These are phyloP conservation scores for Oreochromis tanganicae DNA, from an alignment of 2,113 vertebrate species.

Conservation along the genomic window DNA sequence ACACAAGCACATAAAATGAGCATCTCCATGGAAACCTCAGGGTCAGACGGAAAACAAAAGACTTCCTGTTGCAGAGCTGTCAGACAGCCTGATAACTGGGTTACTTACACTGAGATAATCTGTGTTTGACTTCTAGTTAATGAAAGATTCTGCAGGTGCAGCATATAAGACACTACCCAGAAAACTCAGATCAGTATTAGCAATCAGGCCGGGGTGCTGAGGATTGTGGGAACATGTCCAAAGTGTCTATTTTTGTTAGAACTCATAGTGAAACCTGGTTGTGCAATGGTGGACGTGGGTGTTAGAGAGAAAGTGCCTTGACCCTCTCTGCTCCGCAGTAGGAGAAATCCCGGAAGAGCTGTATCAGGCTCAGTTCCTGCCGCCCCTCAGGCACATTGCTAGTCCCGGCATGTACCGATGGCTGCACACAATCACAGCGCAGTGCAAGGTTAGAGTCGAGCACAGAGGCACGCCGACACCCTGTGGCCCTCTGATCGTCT, in stretches of 20 bases:
- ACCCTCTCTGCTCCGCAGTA: conserved; percentile 19
- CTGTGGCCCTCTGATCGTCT: background rate
- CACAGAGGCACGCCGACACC: background rate
- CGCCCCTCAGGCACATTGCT: conserved; percentile 48
- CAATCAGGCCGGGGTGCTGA: background rate
- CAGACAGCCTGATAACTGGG: conserved; percentile 9
- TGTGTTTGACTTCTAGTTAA: background rate
- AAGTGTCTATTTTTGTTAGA: conserved; percentile 7
- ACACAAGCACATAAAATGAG: background rate
- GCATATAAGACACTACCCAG: background rate
- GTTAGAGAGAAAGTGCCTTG: conserved; percentile 13
- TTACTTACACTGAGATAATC: background rate
- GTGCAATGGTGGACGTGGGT: conserved; percentile 43
- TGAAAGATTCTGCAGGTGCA: background rate
- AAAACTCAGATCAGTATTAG: background rate
- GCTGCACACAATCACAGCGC: conserved; percentile 25
- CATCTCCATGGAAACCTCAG: conserved; percentile 28
- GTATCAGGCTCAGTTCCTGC: conserved; percentile 34
- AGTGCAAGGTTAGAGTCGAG: background rate
- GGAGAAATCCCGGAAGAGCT: conserved; percentile 54
- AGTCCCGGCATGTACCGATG: conserved; percentile 52
- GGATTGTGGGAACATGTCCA: background rate
- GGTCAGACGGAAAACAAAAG: conserved; percentile 33
- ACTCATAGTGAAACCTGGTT: conserved; percentile 24
- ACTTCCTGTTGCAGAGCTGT: background rate